A percentile compares a stretch with the other conserved stretches of the same genome.
These are phyloP conservation scores for Phrixothrix hirtus DNA, from an alignment of 2,888 invertebrate species.

Conservation along the genomic window DNA sequence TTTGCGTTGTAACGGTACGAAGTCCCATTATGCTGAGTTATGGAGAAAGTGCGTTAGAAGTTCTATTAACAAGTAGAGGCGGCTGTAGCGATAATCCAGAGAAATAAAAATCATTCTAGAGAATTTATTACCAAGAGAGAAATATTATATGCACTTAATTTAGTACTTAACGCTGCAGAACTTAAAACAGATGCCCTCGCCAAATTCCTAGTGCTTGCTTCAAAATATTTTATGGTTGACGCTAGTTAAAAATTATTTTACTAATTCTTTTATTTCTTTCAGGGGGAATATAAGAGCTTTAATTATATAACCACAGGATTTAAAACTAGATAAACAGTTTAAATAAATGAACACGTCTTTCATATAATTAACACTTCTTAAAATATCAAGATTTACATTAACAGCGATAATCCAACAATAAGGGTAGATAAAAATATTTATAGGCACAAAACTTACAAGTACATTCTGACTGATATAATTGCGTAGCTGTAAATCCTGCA, in stretches of 20 bases:
- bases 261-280: slow-evolving; percentile 26
- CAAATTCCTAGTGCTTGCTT: slow-evolving; percentile 20
- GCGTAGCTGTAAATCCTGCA: too few species aligned
- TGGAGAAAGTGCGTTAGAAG: slow-evolving; percentile 50
- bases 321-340: slow-evolving; percentile 7
- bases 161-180: slow-evolving; percentile 42
- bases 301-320: slow-evolving; percentile 19
- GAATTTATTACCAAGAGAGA: slow-evolving; percentile 40
- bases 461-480: too few species aligned
- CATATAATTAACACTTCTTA: slow-evolving; percentile 2
- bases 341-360: slow-evolving; percentile 7
- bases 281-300: slow-evolving; percentile 15
- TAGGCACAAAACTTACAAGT: too few species aligned
- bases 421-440: too few species aligned
- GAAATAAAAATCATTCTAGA: slow-evolving; percentile 43
- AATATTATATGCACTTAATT: slow-evolving; percentile 46
- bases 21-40: slow-evolving; percentile 43
- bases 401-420: too few species aligned
- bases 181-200: slow-evolving; percentile 39
- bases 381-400: too few species aligned
- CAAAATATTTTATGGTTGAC: slow-evolving; percentile 26
- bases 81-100: slow-evolving; percentile 46
- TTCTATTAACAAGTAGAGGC: slow-evolving; percentile 50
- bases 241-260: slow-evolving; percentile 25
- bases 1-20: slow-evolving; percentile 35